phyloP scores from a whole-genome alignment of 1,140 invertebrate genomes.

The Trichogramma pretiosum region DNA sequence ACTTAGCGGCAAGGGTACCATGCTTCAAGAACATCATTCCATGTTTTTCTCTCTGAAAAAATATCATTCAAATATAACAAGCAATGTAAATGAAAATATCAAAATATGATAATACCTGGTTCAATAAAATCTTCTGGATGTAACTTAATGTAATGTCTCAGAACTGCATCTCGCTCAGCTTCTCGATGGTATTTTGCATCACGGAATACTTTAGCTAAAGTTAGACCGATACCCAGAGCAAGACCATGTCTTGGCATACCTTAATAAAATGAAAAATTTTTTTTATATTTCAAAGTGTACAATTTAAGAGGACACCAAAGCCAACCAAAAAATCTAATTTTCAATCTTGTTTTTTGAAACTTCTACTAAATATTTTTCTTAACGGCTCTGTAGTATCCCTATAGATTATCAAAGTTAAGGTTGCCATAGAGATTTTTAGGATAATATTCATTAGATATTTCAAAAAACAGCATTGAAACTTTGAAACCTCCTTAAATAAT shows the following conservation, averaged over 20 bases:
- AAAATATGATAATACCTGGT: neutral
- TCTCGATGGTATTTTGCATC: conserved; percentile 4
- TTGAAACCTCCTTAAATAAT: no score
- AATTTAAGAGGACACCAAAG: no score
- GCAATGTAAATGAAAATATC: neutral
- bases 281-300: no score
- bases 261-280: no score
- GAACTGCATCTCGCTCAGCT: conserved; percentile 5
- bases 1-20: conserved; percentile 12
- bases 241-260: neutral
- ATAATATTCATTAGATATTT: no score
- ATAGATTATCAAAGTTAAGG: no score
- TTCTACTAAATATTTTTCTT: no score
- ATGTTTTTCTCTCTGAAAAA: conserved; percentile 10
- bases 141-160: conserved; percentile 7
- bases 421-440: no score
- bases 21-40: neutral
- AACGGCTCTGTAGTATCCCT: no score
- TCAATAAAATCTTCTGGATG: conserved; percentile 14
- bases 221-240: neutral
- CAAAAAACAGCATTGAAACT: no score
- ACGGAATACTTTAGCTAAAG: neutral
- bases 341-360: no score
- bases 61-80: conserved; percentile 1
- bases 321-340: no score